These are phyloP conservation scores for Leptinotarsa rubiginosa DNA, from an alignment of 2,888 invertebrate genomes.

Conservation along the genomic window DNA sequence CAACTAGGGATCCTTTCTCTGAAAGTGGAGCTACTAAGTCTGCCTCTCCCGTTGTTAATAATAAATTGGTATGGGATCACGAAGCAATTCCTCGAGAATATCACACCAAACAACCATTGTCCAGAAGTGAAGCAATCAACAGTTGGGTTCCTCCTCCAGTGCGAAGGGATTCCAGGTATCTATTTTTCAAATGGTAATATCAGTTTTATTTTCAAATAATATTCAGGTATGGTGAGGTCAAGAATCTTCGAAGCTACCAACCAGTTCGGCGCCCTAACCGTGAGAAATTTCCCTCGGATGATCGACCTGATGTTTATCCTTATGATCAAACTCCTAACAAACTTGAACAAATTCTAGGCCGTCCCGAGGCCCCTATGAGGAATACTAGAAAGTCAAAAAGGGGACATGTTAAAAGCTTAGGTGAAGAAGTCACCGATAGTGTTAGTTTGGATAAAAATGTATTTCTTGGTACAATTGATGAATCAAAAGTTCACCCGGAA, in stretches of 20 bases:
- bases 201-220: not conserved
- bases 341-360: constrained; percentile 63
- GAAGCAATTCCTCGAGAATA: constrained; percentile 40
- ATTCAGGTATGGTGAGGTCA: constrained; percentile 59
- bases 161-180: constrained; percentile 36
- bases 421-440: constrained; percentile 68
- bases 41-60: constrained; percentile 60
- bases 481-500: constrained; percentile 56
- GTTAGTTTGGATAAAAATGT: constrained; percentile 56
- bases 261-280: constrained; percentile 67
- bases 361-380: constrained; percentile 60
- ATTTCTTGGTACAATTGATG: constrained; percentile 63
- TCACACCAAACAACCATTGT: constrained; percentile 50
- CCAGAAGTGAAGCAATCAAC: constrained; percentile 54
- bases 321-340: constrained; percentile 57
- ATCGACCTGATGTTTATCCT: constrained; percentile 57
- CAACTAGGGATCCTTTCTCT: constrained; percentile 62
- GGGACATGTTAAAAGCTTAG: constrained; percentile 65
- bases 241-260: constrained; percentile 64
- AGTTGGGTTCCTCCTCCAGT: constrained; percentile 41
- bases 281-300: constrained; percentile 54
- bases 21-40: constrained; percentile 60
- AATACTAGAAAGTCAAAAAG: constrained; percentile 59
- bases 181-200: not conserved
- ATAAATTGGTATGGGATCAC: constrained; percentile 46